A percentile compares a stretch with the other conserved stretches of the same genome.
Evolutionary conservation across 2,888 invertebrate genomes (phyloP).

Genomic region (Augiades crinisus): DNA sequence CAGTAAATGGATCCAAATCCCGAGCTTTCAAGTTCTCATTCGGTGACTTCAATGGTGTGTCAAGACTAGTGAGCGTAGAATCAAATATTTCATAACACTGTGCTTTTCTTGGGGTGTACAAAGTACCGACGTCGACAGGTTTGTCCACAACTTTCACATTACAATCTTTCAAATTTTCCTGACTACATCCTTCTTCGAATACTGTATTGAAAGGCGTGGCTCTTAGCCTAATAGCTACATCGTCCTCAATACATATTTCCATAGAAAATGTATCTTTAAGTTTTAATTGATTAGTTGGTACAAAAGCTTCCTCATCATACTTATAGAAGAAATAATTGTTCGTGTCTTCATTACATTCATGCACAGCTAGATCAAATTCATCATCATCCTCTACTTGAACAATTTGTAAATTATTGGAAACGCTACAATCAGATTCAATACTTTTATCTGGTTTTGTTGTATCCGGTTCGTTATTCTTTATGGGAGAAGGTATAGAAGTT

Average conservation of each 20-base stretch:
- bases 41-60: slow-evolving; percentile 65
- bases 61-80: slow-evolving; percentile 70
- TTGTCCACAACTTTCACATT: neutral
- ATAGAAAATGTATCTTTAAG: slow-evolving; percentile 68
- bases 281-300: slow-evolving; percentile 39
- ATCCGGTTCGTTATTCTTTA: slow-evolving; percentile 17
- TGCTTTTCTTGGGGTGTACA: slow-evolving; percentile 69
- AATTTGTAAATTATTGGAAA: slow-evolving; percentile 40
- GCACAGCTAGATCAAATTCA: slow-evolving; percentile 56
- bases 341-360: slow-evolving; percentile 58
- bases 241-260: slow-evolving; percentile 70
- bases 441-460: slow-evolving; percentile 33
- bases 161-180: neutral
- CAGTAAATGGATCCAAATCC: slow-evolving; percentile 46
- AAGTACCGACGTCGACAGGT: slow-evolving; percentile 38
- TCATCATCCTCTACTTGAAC: slow-evolving; percentile 50
- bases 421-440: slow-evolving; percentile 30
- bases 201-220: slow-evolving; percentile 51
- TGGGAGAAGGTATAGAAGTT: neutral
- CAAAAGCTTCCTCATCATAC: slow-evolving; percentile 45
- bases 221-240: slow-evolving; percentile 55
- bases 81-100: slow-evolving; percentile 70
- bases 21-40: slow-evolving; percentile 44
- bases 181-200: slow-evolving; percentile 46
- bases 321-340: slow-evolving; percentile 50